Conservation (phyloP, 2,113 vertebrate species). For the Cyprinodon tularosa region DNA sequence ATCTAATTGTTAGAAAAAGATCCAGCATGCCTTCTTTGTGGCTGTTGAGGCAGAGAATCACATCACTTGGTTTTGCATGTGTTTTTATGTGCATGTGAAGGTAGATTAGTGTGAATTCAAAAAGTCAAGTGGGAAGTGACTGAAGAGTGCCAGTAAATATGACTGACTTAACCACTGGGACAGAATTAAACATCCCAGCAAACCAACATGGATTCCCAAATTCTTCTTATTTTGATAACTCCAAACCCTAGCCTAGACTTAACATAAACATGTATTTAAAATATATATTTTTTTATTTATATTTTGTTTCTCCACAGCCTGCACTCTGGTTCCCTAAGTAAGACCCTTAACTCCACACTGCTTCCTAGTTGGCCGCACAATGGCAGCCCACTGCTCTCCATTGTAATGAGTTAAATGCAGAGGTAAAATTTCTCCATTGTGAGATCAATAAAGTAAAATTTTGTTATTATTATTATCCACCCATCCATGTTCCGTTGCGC, state of each 20-base stretch:
- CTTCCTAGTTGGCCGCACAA: too few relatives aligned
- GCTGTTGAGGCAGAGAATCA: conserved; percentile 38
- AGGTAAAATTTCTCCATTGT: too few relatives aligned
- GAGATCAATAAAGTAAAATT: too few relatives aligned
- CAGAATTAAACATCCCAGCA: conserved; percentile 6
- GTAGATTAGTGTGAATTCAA: conserved; percentile 6
- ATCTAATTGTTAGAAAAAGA: conserved; percentile 51
- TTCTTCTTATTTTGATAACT: background rate
- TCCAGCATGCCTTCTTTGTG: conserved; percentile 40
- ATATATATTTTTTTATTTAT: too few relatives aligned
- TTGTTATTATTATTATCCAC: too few relatives aligned
- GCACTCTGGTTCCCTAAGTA: too few relatives aligned
- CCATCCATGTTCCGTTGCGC: too few relatives aligned
- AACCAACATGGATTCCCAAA: conserved; percentile 6
- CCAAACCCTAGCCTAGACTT: too few relatives aligned
- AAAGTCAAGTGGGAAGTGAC: conserved; percentile 44
- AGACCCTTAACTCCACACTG: too few relatives aligned
- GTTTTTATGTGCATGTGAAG: conserved; percentile 32
- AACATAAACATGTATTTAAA: background rate
- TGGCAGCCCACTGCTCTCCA: too few relatives aligned
- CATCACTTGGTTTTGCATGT: conserved; percentile 38
- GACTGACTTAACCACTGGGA: conserved; percentile 38
- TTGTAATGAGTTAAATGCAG: too few relatives aligned
- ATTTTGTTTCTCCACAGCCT: too few relatives aligned
- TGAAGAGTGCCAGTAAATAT: conserved; percentile 57